Evolutionary conservation across 1,140 invertebrate species (phyloP).

Genomic region (Drosophila parabipectinata): DNA sequence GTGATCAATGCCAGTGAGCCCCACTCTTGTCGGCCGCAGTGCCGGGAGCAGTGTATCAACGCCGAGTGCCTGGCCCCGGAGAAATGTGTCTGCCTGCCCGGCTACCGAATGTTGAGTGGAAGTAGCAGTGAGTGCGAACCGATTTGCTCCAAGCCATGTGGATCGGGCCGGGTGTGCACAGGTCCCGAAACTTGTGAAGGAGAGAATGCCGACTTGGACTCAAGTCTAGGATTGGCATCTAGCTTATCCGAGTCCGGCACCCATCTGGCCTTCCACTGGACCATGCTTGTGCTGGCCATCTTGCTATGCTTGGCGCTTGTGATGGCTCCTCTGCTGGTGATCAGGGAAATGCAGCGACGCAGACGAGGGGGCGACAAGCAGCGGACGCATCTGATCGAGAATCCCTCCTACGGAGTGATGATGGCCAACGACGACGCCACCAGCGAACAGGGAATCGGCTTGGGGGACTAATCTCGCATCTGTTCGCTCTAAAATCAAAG

Average conservation of each 20-base stretch:
- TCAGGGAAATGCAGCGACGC: conserved; percentile 54
- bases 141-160: conserved; percentile 86
- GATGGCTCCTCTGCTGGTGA: conserved; percentile 53
- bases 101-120: conserved; percentile 82
- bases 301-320: conserved; percentile 56
- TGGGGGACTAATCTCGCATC: conserved; percentile 33
- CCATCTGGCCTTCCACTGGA: conserved; percentile 29
- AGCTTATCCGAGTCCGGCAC: background rate
- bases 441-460: conserved; percentile 38
- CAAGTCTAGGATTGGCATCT: background rate
- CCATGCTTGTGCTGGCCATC: conserved; percentile 33
- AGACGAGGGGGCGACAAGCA: conserved; percentile 48
- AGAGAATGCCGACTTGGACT: background rate
- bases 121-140: conserved; percentile 85
- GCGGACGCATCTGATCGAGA: conserved; percentile 65
- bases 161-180: conserved; percentile 68
- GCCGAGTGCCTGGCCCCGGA: conserved; percentile 84
- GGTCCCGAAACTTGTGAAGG: conserved; percentile 42
- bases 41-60: conserved; percentile 85
- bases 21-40: conserved; percentile 65
- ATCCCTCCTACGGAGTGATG: conserved; percentile 70
- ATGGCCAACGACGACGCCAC: conserved; percentile 55
- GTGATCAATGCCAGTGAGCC: conserved; percentile 72
- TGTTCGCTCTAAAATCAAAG: background rate
- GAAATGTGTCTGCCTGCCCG: conserved; percentile 84